Percentiles rank a stretch among this genome's conserved stretches.
These are phyloP conservation scores for Heterotis niloticus DNA, from an alignment of 2,113 vertebrate species.

Conservation along the genomic window DNA sequence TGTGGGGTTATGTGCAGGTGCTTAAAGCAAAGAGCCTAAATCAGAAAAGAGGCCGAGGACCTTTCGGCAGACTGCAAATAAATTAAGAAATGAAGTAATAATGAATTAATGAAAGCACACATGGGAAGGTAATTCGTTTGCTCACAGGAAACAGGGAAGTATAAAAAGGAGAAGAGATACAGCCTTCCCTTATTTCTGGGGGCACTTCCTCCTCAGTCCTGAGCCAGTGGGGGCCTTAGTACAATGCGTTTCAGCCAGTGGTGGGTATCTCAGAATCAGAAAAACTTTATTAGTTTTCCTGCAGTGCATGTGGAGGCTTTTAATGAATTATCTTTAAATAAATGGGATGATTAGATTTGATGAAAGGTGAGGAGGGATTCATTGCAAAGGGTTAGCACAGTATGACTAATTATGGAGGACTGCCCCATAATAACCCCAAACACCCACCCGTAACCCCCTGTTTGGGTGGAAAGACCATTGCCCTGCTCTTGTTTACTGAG, in stretches of 20 bases:
- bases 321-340: conserved; percentile 54
- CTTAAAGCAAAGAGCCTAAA: background rate
- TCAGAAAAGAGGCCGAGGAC: background rate
- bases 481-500: conserved; percentile 27
- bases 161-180: too few relatives aligned
- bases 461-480: conserved; percentile 17
- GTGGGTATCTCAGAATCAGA: background rate
- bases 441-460: conserved; percentile 1
- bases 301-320: conserved; percentile 34
- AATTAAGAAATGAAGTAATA: background rate
- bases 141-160: background rate
- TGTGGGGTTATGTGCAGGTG: background rate
- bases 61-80: background rate
- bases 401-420: conserved; percentile 43
- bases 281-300: conserved; percentile 10
- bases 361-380: conserved; percentile 44
- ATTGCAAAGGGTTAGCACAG: conserved; percentile 36
- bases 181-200: background rate
- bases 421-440: conserved; percentile 16
- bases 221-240: too few relatives aligned
- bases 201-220: background rate
- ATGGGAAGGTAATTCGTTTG: background rate
- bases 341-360: conserved; percentile 49
- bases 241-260: background rate
- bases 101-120: background rate